These are phyloP conservation scores for Eulemur rufifrons DNA, from an alignment of 2,113 vertebrate genomes.

Conservation along the genomic window DNA sequence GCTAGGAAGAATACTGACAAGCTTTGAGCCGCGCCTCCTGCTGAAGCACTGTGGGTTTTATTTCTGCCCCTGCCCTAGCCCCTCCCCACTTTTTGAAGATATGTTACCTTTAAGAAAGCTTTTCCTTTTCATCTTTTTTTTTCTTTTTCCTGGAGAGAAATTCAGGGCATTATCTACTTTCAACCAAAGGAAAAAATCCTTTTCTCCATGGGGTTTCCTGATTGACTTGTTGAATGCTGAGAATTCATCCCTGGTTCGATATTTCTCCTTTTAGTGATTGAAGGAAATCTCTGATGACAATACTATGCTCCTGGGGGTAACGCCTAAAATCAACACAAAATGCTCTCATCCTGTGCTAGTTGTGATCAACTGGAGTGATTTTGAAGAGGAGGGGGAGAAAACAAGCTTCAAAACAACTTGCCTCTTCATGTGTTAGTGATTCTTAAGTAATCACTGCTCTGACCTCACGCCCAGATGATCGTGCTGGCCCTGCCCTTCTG, in stretches of 20 bases:
- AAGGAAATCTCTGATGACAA: conserved; percentile 51
- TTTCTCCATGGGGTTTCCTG: conserved; percentile 33
- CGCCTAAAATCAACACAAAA: neutral
- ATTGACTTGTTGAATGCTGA: conserved; percentile 54
- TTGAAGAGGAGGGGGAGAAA: conserved; percentile 12
- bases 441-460: conserved; percentile 55
- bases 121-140: neutral
- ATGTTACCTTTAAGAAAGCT: neutral
- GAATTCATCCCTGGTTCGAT: neutral
- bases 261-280: conserved; percentile 28
- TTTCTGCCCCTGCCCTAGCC: rapidly evolving
- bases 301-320: neutral
- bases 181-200: neutral
- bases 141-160: conserved; percentile 1
- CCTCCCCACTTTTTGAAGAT: neutral
- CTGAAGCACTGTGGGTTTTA: rapidly evolving
- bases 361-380: conserved; percentile 66
- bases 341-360: neutral
- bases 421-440: neutral
- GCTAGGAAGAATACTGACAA: neutral
- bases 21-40: neutral
- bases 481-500: neutral
- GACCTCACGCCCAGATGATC: conserved; percentile 4
- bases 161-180: conserved; percentile 31
- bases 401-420: neutral